Percentiles rank a stretch among this genome's conserved stretches.
phyloP scores from a whole-genome alignment of 2,113 vertebrate genomes.

The Crotophaga sulcirostris region DNA sequence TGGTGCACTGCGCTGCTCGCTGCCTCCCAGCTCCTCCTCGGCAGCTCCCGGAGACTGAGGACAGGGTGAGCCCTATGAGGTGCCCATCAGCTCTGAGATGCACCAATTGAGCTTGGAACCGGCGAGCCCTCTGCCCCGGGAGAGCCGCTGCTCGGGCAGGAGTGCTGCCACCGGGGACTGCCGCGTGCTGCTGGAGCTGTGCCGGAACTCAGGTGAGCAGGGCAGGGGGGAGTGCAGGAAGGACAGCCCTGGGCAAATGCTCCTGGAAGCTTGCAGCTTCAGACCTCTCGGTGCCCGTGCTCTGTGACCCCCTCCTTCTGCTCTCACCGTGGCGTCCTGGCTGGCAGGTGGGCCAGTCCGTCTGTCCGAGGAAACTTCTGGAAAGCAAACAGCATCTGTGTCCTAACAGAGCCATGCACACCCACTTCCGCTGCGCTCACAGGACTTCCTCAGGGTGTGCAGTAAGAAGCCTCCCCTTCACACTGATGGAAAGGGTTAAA shows the following conservation, averaged over 20 bases:
- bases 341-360: background rate
- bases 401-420: background rate
- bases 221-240: background rate
- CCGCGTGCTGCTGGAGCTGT: accelerated
- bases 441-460: background rate
- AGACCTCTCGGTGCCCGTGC: background rate
- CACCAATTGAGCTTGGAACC: background rate
- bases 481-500: background rate
- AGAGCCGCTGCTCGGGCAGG: background rate
- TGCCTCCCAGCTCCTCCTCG: background rate
- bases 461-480: background rate
- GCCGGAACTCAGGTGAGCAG: background rate
- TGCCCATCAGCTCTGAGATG: background rate
- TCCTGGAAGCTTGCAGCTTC: background rate
- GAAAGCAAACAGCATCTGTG: background rate
- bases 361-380: background rate
- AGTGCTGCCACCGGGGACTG: background rate
- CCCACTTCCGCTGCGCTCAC: background rate
- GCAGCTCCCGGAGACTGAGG: background rate
- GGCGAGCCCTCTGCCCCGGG: accelerated
- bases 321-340: accelerated
- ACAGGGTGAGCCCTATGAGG: accelerated
- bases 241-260: background rate
- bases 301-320: background rate
- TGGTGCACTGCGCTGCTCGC: background rate